phyloP scores from a whole-genome alignment of 2,113 vertebrate genomes.

The Aleadryas rufinucha region DNA sequence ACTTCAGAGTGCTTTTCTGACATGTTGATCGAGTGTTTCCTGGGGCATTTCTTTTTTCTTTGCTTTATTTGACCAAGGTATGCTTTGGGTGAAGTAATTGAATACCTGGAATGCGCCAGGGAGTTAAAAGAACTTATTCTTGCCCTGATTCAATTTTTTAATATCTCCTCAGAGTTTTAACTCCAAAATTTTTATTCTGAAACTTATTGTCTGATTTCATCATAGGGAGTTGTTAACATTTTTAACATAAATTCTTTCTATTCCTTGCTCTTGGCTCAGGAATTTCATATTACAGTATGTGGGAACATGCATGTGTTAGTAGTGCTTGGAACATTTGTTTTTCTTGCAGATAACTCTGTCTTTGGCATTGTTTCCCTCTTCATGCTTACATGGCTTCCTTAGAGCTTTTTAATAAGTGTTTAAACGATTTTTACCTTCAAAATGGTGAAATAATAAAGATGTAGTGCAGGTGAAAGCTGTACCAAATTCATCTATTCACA shows the following conservation, averaged over 20 bases:
- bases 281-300: neutral
- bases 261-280: neutral
- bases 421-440: neutral
- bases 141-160: neutral
- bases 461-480: neutral
- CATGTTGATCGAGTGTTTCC: neutral
- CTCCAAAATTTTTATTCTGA: neutral
- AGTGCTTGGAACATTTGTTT: neutral
- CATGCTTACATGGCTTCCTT: neutral
- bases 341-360: neutral
- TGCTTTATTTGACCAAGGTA: neutral
- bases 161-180: neutral
- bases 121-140: neutral
- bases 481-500: neutral
- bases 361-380: neutral
- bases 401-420: neutral
- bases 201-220: neutral
- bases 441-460: neutral
- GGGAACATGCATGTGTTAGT: accelerated
- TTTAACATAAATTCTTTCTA: neutral
- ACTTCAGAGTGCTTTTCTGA: neutral
- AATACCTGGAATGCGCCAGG: neutral
- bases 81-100: neutral
- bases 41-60: neutral
- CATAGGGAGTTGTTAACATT: neutral